phyloP scores from a whole-genome alignment of 1,140 invertebrate genomes.

The Diuraphis noxia region DNA sequence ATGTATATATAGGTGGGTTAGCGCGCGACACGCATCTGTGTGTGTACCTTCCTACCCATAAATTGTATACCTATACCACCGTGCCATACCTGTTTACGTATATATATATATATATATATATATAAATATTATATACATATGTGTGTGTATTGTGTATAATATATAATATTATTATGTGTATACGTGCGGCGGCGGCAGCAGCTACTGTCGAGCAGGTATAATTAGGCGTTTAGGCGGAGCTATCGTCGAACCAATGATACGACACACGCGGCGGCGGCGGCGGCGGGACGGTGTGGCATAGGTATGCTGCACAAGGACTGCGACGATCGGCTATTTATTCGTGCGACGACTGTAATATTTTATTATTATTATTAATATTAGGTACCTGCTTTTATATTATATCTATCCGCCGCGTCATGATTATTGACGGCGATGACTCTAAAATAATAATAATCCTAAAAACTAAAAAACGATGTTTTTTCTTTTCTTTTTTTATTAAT shows the following conservation, averaged over 20 bases:
- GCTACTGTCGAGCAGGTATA: constrained; percentile 18
- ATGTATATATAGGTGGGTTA: not conserved
- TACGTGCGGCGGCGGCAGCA: not conserved
- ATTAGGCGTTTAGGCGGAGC: constrained; percentile 50
- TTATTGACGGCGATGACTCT: not conserved
- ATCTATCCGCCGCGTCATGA: not conserved
- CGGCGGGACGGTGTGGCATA: not conserved
- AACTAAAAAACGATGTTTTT: not conserved
- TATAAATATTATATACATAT: too few species aligned
- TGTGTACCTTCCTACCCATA: not conserved
- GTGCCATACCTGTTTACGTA: not conserved
- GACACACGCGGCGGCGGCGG: not conserved
- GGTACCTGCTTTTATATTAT: not conserved
- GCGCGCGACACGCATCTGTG: not conserved
- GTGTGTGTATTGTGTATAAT: not conserved
- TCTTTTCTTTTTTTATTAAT: too few species aligned
- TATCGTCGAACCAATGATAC: constrained; percentile 45
- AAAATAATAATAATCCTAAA: not conserved
- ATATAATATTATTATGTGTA: too few species aligned
- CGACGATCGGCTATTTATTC: not conserved
- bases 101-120: not conserved
- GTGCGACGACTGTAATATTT: not conserved
- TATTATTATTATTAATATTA: not conserved
- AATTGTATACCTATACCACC: not conserved
- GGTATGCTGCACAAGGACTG: not conserved